Evolutionary conservation across 2,888 invertebrate genomes (phyloP), one percentile per base, ranked within the genome.

Genomic region (Rugalucina vietnamica): DNA sequence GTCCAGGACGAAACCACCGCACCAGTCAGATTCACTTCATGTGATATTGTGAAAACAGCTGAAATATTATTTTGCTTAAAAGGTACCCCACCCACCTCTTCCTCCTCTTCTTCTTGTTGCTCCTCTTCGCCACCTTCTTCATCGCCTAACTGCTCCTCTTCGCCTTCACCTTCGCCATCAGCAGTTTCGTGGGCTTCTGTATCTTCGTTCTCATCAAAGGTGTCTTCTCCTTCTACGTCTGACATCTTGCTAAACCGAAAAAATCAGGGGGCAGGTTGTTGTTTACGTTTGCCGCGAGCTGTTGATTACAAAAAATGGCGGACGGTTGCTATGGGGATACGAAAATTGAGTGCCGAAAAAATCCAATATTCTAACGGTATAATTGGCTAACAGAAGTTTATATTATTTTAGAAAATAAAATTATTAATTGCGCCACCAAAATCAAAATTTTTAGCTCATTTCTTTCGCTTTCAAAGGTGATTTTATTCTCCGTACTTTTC

Each of bases 291-390:
- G 75, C 74, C 80, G 70, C 81, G 78, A 74, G 81, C 85, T 65
- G 88, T 88, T 90, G 89, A 87, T 90, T 90, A 89, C 89, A 88
- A 90, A 90, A 88, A 79, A 89, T 90, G 90, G 90, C 89, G 88
- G 89, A 88, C 83, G 24, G 90, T 90, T 90, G 87, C 88, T 88
- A 89, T 69, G 89, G 89, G 79, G 85, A 90, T 86, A 34, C 65
- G 65, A 34, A 65, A 65, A 34, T 65, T 32, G 65, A 65, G 24
- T 10, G 29, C 32, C 10, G 21, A 10, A 18, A 65, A n/a, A 65
- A 32, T 34, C 32, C 1, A 4, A 14, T 29, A 10, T 65, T 65
- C 34, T 34, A n/a, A 32, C 50, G 1, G 24, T 49, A 29, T n/a
- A 50, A 73, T 10, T 1, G n/a, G 43, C 10, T 24, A 29, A 29